Base-by-base conservation (phyloP, 2,888 invertebrate genomes). In the Dasysyrphus albostriatus region DNA sequence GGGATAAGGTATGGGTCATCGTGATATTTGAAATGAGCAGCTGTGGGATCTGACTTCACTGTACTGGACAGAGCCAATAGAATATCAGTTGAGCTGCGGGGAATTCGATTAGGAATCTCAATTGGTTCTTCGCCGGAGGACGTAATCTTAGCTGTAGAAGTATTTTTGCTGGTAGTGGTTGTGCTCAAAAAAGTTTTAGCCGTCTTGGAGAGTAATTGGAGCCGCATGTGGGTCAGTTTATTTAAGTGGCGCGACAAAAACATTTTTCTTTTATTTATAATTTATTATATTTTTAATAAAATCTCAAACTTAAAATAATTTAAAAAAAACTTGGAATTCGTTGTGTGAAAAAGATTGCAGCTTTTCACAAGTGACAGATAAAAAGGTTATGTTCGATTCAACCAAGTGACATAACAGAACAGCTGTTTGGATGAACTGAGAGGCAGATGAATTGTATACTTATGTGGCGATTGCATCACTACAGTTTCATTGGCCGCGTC, bases 1-100 rank as follows among this genome's bases (percentile, higher is more conserved):
- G 98, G 98, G 88, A 96, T 96, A 16, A 98, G 93, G 90, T 94
- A 98, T 0, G 98, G 98, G 93, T 98, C 98, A 94, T 98, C 98
- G 90, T 97, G 96, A 91, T 95, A 98, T 91, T 97, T 97, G 91
- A 96, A 98, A 91, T 97, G 96, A 4, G 97, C 94, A n/a, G 97
- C 97, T 0, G 97, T 97, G 5, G 95, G 95, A 92, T 98, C 98
- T 56, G 94, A 93, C n/a, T 95, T 94, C 6, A 97, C 94, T 0
- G 98, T 98, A 83, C 94, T 94, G 54, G 97, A 95, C 83, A 98
- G 92, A 3, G 97, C 97, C 93, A 95, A 94, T 69, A 98, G 92
- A 82, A 98, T 95, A 91, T 97, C 98, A 0, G 98, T 98, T 0
- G 97, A 95, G 0, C 95, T 94, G 89, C 98, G 94, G 49, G 94